Evolutionary conservation across 2,888 invertebrate species (phyloP).

Genomic region (Rhagium mordax): DNA sequence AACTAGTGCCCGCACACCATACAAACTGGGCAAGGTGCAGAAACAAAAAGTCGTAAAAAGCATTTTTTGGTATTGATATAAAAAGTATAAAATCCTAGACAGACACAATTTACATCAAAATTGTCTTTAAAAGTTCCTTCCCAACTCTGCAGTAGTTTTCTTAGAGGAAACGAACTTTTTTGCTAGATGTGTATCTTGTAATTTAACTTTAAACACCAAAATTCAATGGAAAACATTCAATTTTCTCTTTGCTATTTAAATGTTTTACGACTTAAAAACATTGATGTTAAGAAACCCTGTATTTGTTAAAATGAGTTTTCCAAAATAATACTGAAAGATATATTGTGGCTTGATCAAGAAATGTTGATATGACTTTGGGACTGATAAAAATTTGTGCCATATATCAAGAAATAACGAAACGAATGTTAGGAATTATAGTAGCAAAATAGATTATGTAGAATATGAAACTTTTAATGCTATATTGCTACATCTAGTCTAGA

Average conservation of each 20-base stretch:
- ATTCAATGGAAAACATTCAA: slow-evolving; percentile 41
- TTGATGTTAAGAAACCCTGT: slow-evolving; percentile 45
- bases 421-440: slow-evolving; percentile 34
- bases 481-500: slow-evolving; percentile 47
- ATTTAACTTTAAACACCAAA: slow-evolving; percentile 42
- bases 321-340: slow-evolving; percentile 44
- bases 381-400: slow-evolving; percentile 20
- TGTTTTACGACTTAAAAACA: slow-evolving; percentile 32
- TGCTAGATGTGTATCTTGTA: slow-evolving; percentile 6
- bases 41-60: slow-evolving; percentile 40
- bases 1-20: slow-evolving; percentile 18
- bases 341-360: not conserved
- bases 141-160: slow-evolving; percentile 10
- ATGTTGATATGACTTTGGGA: slow-evolving; percentile 5
- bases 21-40: slow-evolving; percentile 21
- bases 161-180: not conserved
- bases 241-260: slow-evolving; percentile 24
- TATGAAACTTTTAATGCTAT: slow-evolving; percentile 46
- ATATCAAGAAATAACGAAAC: slow-evolving; percentile 13
- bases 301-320: slow-evolving; percentile 29
- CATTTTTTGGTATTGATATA: slow-evolving; percentile 46
- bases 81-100: slow-evolving; percentile 54
- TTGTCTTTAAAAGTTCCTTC: not conserved
- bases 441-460: slow-evolving; percentile 52
- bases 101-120: slow-evolving; percentile 36